Conservation (phyloP, 2,888 invertebrate genomes). For the Pollenia griseotomentosa region DNA sequence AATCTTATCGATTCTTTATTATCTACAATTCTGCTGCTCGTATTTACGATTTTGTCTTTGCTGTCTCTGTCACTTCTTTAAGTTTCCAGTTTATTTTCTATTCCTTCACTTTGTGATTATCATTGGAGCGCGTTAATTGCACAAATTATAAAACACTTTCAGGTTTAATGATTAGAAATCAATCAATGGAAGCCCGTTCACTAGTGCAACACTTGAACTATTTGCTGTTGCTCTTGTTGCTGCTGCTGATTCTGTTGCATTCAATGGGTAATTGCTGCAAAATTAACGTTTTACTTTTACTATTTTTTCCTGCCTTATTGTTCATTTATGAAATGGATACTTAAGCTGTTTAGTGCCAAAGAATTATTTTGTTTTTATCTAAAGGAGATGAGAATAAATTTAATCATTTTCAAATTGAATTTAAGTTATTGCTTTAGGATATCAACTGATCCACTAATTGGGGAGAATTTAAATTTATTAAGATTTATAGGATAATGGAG, state of each 20-base stretch:
- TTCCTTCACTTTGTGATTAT: slow-evolving; percentile 64
- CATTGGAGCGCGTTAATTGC: slow-evolving; percentile 72
- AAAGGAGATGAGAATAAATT: slow-evolving; percentile 55
- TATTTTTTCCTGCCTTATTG: slow-evolving; percentile 14
- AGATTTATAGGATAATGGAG: slow-evolving; percentile 35
- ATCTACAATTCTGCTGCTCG: slow-evolving; percentile 33
- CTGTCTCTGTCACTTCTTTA: slow-evolving; percentile 23
- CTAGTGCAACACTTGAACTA: slow-evolving; percentile 44
- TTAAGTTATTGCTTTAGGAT: slow-evolving; percentile 59
- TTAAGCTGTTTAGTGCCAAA: slow-evolving; percentile 23
- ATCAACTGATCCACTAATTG: slow-evolving; percentile 55
- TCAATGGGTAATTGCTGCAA: slow-evolving; percentile 55
- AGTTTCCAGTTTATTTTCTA: slow-evolving; percentile 31
- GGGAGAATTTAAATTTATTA: slow-evolving; percentile 42
- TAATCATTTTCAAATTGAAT: slow-evolving; percentile 57
- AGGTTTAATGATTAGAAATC: slow-evolving; percentile 72
- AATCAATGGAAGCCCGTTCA: slow-evolving; percentile 68
- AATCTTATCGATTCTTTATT: slow-evolving; percentile 14
- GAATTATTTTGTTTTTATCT: slow-evolving; percentile 48
- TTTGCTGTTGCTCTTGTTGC: too few relatives aligned
- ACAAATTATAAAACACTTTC: slow-evolving; percentile 74
- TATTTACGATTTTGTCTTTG: slow-evolving; percentile 41
- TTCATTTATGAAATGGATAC: slow-evolving; percentile 44
- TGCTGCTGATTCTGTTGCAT: neutral
- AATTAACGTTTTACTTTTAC: slow-evolving; percentile 57